Base-by-base conservation (phyloP, 2,113 vertebrate species). In the Vulpes ferrilata region DNA sequence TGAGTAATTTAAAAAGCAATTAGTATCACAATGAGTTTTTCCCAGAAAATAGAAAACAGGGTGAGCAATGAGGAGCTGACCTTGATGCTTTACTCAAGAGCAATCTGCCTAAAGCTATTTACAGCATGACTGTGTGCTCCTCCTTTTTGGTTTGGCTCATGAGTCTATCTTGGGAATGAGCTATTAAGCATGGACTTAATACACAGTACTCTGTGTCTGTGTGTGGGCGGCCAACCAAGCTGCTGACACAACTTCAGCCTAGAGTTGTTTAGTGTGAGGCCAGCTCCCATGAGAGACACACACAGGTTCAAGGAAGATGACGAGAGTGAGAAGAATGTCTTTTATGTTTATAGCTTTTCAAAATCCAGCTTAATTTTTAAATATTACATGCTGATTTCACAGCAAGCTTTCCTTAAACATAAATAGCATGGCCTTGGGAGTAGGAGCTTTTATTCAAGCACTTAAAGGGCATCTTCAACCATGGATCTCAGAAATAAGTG, bases 171-270 rank as follows among this genome's bases (percentile, higher is more conserved):
- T 90, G 96, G 97, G 96, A 98, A 91, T 73, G 91, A 95, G 88
- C 79, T 94, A 92, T 96, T 93, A 92, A 96, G 76, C 51, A 30
- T 67, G 93, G 78, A 94, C 81, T 96, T 93, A 88, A 93, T 86
- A 93, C 60, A 60, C n/a, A 82, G 62, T 53, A 30, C 53, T 5
- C 78, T n/a, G 51, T 83, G 62, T 95, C 96, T 20, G 80, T 88
- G 96, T 92, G 96, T 95, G 97, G 96, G 96, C 71, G n/a, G 51
- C n/a, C 35, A 55, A 74, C 64, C 86, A 87, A 97, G 57, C 59
- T 84, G 96, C 81, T 85, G 83, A 80, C 85, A 78, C 51, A 84
- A 65, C 32, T 65, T 59, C 8, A 13, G 38, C 94, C 81, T 16
- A 48, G 60, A 10, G 65, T 16, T 43, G 51, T 90, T 43, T 71